Evolutionary conservation across 2,888 invertebrate species (phyloP), one percentile per base, ranked within the genome.

Genomic region (Drosophila falleni): DNA sequence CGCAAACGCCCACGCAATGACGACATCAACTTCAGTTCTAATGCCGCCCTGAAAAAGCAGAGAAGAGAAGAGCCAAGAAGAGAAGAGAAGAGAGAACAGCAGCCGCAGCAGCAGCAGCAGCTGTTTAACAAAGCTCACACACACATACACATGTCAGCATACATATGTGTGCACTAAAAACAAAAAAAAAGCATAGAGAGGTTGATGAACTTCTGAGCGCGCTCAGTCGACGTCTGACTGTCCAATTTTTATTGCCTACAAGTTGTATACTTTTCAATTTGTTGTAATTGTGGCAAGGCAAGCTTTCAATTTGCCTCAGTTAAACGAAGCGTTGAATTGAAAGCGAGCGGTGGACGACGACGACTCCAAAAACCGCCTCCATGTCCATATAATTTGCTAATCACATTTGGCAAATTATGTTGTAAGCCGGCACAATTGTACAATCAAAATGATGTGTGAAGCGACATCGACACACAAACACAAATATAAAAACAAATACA

Each of bases 251-350:
- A 78, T 87, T 84, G 78, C 81, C 73, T 72, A 89, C 83, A 74
- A 79, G 67, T 70, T 71, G 78, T 70, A 66, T 78, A 75, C 78
- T 87, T 83, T 84, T 84, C 80, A 88, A 84, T 88, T 84, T 71
- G 71, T 65, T 83, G 80, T 88, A 88, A 83, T 82, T 85, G 82
- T 69, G 79, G 79, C 88, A 60, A 58, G 70, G 51, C 77, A 69
- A 71, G 84, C 89, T 84, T 84, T 84, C 89, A 86, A 86, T 89
- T 86, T 87, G 80, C 71, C 75, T 65, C 89, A 89, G 86, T 89
- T 86, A 80, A 86, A 74, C 86, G 89, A 86, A 86, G 86, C 86
- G 86, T 86, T 86, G 86, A 85, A 86, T 86, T 89, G 82, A 86
- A 87, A 87, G 88, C 89, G 74, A 84, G 65, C 79, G 63, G 68